A percentile compares a stretch with the other conserved stretches of the same genome.
These are phyloP conservation scores for Acleris emargana DNA, from an alignment of 2,888 invertebrate species.

Conservation along the genomic window DNA sequence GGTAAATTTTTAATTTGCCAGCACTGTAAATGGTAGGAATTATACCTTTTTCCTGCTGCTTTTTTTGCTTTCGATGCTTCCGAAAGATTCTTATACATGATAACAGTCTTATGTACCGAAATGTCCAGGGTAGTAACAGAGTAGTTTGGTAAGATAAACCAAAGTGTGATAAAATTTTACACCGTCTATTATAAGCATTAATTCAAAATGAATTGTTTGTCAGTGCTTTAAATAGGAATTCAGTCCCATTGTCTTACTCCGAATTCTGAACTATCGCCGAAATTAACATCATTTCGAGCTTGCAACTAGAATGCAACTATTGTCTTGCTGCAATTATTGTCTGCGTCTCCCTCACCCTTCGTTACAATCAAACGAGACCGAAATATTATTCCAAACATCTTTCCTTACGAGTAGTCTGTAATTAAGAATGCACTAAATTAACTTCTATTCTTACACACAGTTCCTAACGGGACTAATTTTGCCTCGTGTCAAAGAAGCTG, in stretches of 20 bases:
- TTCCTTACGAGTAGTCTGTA: neutral
- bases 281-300: slow-evolving; percentile 12
- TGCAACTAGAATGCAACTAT: slow-evolving; percentile 17
- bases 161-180: too few species aligned
- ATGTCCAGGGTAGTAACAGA: too few species aligned
- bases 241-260: slow-evolving; percentile 14
- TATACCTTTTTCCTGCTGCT: too few species aligned
- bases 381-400: slow-evolving; percentile 5
- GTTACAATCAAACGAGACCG: neutral
- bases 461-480: neutral
- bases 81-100: too few species aligned
- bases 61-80: too few species aligned
- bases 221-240: neutral
- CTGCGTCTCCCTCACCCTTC: slow-evolving; percentile 6
- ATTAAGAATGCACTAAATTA: slow-evolving; percentile 18
- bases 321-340: slow-evolving; percentile 9
- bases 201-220: slow-evolving; percentile 5
- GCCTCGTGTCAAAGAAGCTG: neutral
- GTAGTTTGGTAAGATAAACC: neutral
- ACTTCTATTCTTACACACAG: slow-evolving; percentile 1
- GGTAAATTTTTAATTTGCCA: neutral
- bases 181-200: neutral
- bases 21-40: neutral
- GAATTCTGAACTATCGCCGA: slow-evolving; percentile 10
- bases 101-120: too few species aligned